A percentile compares a stretch with the other conserved stretches of the same genome.
phyloP scores from a whole-genome alignment of 2,888 invertebrate genomes.

The Platycheirus rosarum region DNA sequence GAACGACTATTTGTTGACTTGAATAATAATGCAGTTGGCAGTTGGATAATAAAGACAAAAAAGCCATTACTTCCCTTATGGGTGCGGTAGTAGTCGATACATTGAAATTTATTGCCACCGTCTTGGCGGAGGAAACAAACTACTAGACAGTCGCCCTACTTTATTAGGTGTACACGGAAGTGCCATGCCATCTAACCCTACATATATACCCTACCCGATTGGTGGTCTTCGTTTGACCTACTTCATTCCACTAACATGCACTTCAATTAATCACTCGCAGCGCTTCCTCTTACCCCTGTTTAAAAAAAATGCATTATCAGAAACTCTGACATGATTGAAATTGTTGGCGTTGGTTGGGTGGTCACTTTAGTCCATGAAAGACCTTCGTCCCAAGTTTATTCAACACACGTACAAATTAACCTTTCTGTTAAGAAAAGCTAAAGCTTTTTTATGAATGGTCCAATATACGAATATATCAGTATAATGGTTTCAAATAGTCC shows the following conservation, averaged over 20 bases:
- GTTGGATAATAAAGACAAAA: slow-evolving; percentile 23
- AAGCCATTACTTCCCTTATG: slow-evolving; percentile 53
- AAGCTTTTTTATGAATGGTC: slow-evolving; percentile 16
- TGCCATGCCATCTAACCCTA: slow-evolving; percentile 19
- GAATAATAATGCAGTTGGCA: slow-evolving; percentile 57
- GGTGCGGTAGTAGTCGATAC: slow-evolving; percentile 57
- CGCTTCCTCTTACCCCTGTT: slow-evolving; percentile 27
- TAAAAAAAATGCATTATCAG: background rate
- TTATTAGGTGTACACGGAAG: slow-evolving; percentile 61
- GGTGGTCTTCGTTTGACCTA: slow-evolving; percentile 53
- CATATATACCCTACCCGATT: slow-evolving; percentile 32
- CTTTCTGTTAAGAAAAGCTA: slow-evolving; percentile 6
- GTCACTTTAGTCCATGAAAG: background rate
- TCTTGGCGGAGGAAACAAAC: slow-evolving; percentile 38
- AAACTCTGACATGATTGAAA: no score
- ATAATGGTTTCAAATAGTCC: no score
- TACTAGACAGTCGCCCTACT: slow-evolving; percentile 38
- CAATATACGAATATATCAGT: no score
- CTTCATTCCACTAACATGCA: slow-evolving; percentile 47
- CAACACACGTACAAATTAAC: background rate
- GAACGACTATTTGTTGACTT: slow-evolving; percentile 37
- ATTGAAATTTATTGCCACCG: slow-evolving; percentile 52
- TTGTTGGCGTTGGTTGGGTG: no score
- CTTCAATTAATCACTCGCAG: slow-evolving; percentile 59
- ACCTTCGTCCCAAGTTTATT: slow-evolving; percentile 1